Evolutionary conservation across 2,888 invertebrate genomes (phyloP).

Genomic region (Phengaris arion): DNA sequence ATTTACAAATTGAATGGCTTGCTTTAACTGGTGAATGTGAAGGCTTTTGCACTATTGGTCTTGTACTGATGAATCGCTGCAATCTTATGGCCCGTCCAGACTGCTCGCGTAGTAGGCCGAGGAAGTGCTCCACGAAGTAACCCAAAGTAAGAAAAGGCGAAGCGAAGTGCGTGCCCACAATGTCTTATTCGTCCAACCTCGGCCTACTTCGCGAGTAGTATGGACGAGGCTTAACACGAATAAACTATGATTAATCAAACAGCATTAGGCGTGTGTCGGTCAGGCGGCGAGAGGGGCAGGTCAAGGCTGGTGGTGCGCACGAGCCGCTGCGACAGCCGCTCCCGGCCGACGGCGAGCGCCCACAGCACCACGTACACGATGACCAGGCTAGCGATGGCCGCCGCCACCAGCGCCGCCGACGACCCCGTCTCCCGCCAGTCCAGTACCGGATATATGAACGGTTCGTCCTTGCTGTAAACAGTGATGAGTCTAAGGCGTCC

Average conservation of each 20-base stretch:
- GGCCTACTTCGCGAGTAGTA: no score
- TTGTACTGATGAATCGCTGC: no score
- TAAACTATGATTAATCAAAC: conserved; percentile 36
- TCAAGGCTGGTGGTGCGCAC: conserved; percentile 57
- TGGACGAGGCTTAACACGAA: no score
- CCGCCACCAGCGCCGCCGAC: conserved; percentile 69
- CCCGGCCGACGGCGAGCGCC: conserved; percentile 52
- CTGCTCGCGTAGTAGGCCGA: no score
- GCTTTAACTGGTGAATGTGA: no score
- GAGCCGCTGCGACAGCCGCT: conserved; percentile 50
- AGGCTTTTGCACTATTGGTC: no score
- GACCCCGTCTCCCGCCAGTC: conserved; percentile 85
- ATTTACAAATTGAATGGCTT: no score
- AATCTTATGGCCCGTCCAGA: no score
- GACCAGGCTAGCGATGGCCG: conserved; percentile 51
- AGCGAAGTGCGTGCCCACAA: no score
- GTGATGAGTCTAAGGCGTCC: not conserved
- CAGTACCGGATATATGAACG: conserved; percentile 86
- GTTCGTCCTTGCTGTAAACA: conserved; percentile 78
- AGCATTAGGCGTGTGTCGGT: conserved; percentile 44
- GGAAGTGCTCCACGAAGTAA: no score
- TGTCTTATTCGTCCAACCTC: no score
- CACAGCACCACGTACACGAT: conserved; percentile 54
- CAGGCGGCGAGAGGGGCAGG: conserved; percentile 51
- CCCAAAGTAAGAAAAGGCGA: no score